phyloP scores from a whole-genome alignment of 2,113 vertebrate species.

The Nestor notabilis region DNA sequence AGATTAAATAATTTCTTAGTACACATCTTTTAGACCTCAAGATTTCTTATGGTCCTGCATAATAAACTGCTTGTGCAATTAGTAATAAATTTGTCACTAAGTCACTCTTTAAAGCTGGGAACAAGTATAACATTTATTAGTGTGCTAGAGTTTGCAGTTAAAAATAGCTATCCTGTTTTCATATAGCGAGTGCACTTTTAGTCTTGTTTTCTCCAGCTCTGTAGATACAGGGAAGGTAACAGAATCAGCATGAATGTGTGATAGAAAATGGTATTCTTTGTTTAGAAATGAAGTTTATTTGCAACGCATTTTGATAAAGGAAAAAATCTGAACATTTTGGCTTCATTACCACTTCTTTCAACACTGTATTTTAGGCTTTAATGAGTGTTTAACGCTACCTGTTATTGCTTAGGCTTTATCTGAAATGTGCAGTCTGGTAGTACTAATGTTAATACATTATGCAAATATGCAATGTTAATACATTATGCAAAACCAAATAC shows the following conservation, averaged over 20 bases:
- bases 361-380: neutral
- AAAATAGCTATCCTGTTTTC: constrained; percentile 49
- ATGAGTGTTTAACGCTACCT: accelerated
- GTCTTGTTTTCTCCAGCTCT: neutral
- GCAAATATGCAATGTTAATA: neutral
- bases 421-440: neutral
- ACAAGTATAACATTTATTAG: constrained; percentile 52
- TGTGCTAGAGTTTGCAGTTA: constrained; percentile 13
- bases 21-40: neutral
- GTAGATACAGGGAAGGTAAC: neutral
- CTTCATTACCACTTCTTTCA: neutral
- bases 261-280: neutral
- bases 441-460: neutral
- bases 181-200: neutral
- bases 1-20: constrained; percentile 37
- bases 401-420: neutral
- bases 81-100: constrained; percentile 55
- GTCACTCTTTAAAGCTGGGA: constrained; percentile 18
- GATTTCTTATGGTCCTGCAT: neutral
- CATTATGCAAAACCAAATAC: neutral
- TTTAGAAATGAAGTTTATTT: neutral
- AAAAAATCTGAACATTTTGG: neutral
- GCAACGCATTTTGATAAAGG: neutral
- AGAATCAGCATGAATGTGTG: neutral
- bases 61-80: constrained; percentile 52